Conservation (phyloP, 1,140 invertebrate genomes). For the Philopotamus ludificatus region DNA sequence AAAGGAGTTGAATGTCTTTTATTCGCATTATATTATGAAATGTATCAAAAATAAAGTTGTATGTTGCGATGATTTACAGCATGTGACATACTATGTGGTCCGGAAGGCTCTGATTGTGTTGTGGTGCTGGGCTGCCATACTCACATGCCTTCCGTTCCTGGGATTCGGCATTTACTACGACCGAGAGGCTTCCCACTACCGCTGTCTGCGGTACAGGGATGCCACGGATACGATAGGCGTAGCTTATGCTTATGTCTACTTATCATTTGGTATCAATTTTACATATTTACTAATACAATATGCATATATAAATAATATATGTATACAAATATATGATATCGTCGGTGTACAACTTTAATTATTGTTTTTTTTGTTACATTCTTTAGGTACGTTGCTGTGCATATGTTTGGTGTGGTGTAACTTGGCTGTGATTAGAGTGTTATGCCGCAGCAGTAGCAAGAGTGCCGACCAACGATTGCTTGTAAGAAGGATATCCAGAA, state of each 20-base stretch:
- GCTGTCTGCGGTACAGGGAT: constrained; percentile 71
- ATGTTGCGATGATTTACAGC: constrained; percentile 55
- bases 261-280: constrained; percentile 66
- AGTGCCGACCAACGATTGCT: constrained; percentile 50
- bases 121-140: constrained; percentile 65
- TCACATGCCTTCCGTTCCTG: constrained; percentile 73
- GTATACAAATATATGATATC: neutral
- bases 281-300: constrained; percentile 12
- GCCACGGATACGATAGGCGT: constrained; percentile 64
- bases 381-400: constrained; percentile 69
- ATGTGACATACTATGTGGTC: constrained; percentile 77
- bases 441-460: constrained; percentile 63
- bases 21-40: no score
- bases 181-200: constrained; percentile 44
- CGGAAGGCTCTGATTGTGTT: constrained; percentile 68
- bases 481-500: constrained; percentile 57
- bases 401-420: constrained; percentile 78
- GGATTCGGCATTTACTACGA: constrained; percentile 79
- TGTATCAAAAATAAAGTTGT: constrained; percentile 7
- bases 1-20: no score
- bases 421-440: constrained; percentile 72
- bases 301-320: neutral
- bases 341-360: neutral
- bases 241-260: constrained; percentile 76
- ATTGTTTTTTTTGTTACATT: constrained; percentile 21